A percentile compares a stretch with the other conserved stretches of the same genome.
phyloP scores from a whole-genome alignment of 2,888 invertebrate genomes.

The Drosophila incognita region DNA sequence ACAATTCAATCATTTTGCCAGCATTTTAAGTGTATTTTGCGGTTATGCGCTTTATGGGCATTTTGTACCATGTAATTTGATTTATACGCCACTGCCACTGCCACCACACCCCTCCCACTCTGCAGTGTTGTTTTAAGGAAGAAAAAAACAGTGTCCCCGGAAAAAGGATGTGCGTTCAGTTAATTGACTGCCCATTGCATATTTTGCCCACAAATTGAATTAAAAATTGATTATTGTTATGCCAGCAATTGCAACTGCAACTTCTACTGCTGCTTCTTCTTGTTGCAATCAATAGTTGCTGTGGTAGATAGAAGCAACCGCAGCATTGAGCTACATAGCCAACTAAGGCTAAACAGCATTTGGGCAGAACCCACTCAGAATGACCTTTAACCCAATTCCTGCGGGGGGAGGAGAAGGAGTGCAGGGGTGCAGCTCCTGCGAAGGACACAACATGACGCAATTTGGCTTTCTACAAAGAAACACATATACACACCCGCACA shows the following conservation, averaged over 20 bases:
- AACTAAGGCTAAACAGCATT: constrained; percentile 38
- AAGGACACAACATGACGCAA: constrained; percentile 55
- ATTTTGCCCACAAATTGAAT: constrained; percentile 65
- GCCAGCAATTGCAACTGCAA: background rate
- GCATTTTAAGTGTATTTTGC: constrained; percentile 78
- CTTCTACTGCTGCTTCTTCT: constrained; percentile 12
- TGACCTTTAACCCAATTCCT: constrained; percentile 56
- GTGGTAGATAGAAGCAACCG: constrained; percentile 15
- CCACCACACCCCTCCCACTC: background rate
- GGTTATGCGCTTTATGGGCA: constrained; percentile 75
- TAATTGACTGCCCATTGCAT: constrained; percentile 67
- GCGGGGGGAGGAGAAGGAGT: background rate
- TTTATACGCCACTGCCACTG: constrained; percentile 40
- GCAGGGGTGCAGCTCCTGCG: constrained; percentile 12
- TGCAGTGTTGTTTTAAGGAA: background rate
- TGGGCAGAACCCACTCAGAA: constrained; percentile 3
- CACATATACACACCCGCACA: constrained; percentile 11
- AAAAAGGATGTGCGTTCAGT: constrained; percentile 53
- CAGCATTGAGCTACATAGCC: constrained; percentile 28
- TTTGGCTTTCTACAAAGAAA: constrained; percentile 37
- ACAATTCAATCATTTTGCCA: constrained; percentile 76
- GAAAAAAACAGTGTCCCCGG: constrained; percentile 37
- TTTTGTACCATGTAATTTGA: constrained; percentile 78
- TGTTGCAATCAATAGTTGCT: constrained; percentile 62
- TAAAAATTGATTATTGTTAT: constrained; percentile 52